Base-by-base conservation (phyloP, 1,140 invertebrate genomes). In the Zaprionus capensis region DNA sequence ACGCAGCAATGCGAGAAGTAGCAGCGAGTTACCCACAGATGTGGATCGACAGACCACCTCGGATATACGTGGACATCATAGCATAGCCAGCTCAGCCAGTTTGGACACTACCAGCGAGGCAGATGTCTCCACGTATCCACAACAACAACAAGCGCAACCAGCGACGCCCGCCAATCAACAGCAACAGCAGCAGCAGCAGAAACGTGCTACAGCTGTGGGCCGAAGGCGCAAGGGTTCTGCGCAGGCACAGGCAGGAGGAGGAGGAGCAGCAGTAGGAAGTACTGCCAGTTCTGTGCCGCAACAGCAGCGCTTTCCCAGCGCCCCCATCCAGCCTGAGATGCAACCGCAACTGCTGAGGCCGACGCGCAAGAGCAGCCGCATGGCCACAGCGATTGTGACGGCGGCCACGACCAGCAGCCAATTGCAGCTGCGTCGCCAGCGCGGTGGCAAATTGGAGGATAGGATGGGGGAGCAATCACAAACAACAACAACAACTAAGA, bases 1-100 rank as follows among this genome's bases (percentile, higher is more conserved):
- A 0, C 95, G 94, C 71, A 94, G 95, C 34, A 94, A 95, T 24
- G 64, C 65, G 1, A 62, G 95, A 14, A 94, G 94, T 0, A 95
- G 94, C 66, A 92, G 91, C 51, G 92, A 92, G 15, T 36, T 86
- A 15, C 66, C 78, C 17, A 93, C 94, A 78, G 81, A 94, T 82
- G 58, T 94, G 86, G 59, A 94, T 93, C 22, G 94, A 86, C 69
- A 94, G 31, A 92, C 90, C 12, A 91, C 92, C 14, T 85, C 82
- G 2, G 90, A 92, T 71, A 64, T 62, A 1, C 58, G 82, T 11
- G 76, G 76, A 1, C 81, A 81, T 7, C 63, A 77, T n/a, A 91
- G 91, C 38, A 81, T 90, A 46, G 41, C 41, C 4, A 91, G 85
- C 12, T 91, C 90, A 0, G 71, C 73, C 17, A 91, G 84, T 41